Evolutionary conservation across 2,113 vertebrate species (phyloP).

Genomic region (Sinocyclocheilus rhinocerous): DNA sequence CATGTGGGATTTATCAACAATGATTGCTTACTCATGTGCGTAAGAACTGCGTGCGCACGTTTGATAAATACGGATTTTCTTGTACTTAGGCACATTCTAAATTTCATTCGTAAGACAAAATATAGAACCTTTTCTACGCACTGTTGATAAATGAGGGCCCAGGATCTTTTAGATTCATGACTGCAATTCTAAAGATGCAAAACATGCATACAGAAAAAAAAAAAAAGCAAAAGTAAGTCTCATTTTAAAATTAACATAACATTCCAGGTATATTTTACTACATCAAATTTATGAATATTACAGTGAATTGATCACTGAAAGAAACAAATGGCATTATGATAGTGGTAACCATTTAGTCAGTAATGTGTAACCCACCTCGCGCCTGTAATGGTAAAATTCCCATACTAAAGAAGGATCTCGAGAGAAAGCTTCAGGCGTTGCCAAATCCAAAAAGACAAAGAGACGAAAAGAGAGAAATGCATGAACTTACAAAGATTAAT

Average conservation of each 20-base stretch:
- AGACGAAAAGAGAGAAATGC: background rate
- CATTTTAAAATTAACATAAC: background rate
- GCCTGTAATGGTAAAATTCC: conserved; percentile 97
- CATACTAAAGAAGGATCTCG: conserved; percentile 91
- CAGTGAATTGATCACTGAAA: background rate
- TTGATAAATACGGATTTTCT: too few species aligned
- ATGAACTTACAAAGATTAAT: too few species aligned
- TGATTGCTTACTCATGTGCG: too few species aligned
- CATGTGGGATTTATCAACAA: too few species aligned
- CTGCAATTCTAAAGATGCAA: background rate
- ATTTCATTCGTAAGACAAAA: too few species aligned
- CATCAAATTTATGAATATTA: background rate
- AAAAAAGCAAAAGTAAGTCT: background rate
- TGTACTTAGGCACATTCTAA: too few species aligned
- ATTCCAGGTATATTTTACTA: background rate
- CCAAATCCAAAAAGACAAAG: conserved; percentile 79
- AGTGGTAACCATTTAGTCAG: background rate
- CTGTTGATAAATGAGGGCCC: too few species aligned
- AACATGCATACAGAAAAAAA: background rate
- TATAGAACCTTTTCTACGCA: too few species aligned
- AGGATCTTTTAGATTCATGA: background rate
- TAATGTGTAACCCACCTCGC: conserved; percentile 69
- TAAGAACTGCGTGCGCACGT: too few species aligned
- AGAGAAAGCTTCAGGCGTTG: conserved; percentile 86
- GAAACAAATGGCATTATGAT: background rate